phyloP scores from a whole-genome alignment of 2,888 invertebrate species.

The Netelia virgata region DNA sequence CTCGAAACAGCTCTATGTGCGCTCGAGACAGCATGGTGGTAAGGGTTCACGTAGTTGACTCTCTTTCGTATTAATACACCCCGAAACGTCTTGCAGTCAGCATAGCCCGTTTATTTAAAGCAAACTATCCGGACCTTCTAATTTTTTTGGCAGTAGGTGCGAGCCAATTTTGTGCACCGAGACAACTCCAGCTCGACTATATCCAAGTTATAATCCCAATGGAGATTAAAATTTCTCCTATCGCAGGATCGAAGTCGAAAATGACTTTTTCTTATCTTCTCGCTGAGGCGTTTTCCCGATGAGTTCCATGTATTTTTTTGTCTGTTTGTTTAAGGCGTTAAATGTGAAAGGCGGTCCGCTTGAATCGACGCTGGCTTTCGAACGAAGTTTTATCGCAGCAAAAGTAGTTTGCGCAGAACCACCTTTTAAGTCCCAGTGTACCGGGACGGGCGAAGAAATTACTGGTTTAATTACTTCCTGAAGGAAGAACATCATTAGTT shows the following conservation, averaged over 20 bases:
- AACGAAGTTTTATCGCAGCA: neutral
- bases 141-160: constrained; percentile 64
- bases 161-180: constrained; percentile 53
- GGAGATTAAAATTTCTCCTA: neutral
- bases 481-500: neutral
- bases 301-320: neutral
- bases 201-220: neutral
- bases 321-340: constrained; percentile 9
- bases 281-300: constrained; percentile 8
- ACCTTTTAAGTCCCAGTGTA: neutral
- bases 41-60: neutral
- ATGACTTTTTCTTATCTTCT: neutral
- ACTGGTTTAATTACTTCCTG: neutral
- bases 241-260: constrained; percentile 3
- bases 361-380: constrained; percentile 3
- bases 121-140: constrained; percentile 64
- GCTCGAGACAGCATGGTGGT: neutral
- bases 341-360: constrained; percentile 22
- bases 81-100: constrained; percentile 19
- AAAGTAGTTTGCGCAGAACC: neutral
- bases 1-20: neutral
- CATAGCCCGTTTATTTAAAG: constrained; percentile 68
- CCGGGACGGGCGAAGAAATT: neutral
- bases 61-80: constrained; percentile 61
- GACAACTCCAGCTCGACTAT: neutral